Evolutionary conservation across 2,113 vertebrate species (phyloP).

Genomic region (Actinemys pallida): DNA sequence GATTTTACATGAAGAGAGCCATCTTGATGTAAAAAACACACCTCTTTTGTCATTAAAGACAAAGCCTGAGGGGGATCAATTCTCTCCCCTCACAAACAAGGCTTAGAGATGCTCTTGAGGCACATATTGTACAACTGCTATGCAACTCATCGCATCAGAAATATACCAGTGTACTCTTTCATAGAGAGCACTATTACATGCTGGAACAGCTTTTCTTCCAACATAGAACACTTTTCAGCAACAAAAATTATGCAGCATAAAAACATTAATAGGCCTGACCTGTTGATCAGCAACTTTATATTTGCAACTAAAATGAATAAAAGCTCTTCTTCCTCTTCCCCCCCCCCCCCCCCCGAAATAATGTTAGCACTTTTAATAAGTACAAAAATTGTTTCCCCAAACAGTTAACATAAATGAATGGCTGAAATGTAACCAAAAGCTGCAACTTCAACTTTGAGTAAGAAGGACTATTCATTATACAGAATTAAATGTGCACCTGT

Average conservation of each 20-base stretch:
- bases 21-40: background rate
- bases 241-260: background rate
- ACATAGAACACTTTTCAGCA: background rate
- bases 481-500: slow-evolving; percentile 75
- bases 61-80: background rate
- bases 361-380: background rate
- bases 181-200: background rate
- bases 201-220: background rate
- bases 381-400: background rate
- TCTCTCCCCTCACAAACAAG: background rate
- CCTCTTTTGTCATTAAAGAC: background rate
- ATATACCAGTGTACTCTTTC: background rate
- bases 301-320: background rate
- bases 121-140: background rate
- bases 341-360: background rate
- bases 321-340: background rate
- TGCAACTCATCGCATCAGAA: background rate
- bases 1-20: background rate
- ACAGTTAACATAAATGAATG: background rate
- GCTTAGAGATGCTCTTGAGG: background rate
- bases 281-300: background rate
- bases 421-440: slow-evolving; percentile 53
- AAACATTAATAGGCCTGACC: background rate
- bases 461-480: slow-evolving; percentile 47
- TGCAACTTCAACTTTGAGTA: slow-evolving; percentile 39